Evolutionary conservation across 1,140 invertebrate species (phyloP).

Genomic region (Formica selysi): DNA sequence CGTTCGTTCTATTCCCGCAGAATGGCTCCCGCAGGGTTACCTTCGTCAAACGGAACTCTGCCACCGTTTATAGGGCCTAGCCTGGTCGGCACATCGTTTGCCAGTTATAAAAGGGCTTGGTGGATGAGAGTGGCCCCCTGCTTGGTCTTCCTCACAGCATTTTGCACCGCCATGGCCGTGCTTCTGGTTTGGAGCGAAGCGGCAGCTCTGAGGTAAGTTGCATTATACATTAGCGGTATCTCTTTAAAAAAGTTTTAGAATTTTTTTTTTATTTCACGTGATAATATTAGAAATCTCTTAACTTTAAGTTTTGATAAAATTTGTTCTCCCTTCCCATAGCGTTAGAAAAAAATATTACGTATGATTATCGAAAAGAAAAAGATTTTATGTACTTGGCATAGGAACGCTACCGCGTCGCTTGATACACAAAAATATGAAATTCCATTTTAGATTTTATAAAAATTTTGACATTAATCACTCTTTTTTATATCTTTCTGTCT

Average conservation of each 20-base stretch:
- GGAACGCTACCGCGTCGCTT: no score
- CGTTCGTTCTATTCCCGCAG: conserved; percentile 70
- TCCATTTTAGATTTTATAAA: background rate
- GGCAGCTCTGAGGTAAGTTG: conserved; percentile 78
- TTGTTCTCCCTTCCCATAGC: background rate
- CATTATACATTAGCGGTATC: background rate
- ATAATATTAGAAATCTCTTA: background rate
- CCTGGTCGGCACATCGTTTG: conserved; percentile 48
- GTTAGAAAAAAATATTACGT: background rate
- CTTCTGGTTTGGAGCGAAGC: conserved; percentile 84
- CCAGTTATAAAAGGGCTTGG: conserved; percentile 79
- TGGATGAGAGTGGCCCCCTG: conserved; percentile 81
- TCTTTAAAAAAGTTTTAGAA: no score
- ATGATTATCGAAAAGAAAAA: background rate
- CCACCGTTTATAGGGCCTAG: conserved; percentile 50
- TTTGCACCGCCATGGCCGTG: conserved; percentile 84
- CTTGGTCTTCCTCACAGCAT: conserved; percentile 83
- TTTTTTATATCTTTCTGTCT: no score
- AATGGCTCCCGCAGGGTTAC: conserved; percentile 75
- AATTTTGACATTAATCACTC: background rate
- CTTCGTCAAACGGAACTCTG: conserved; percentile 52
- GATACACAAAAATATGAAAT: background rate
- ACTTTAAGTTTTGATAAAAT: background rate
- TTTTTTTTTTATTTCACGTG: background rate
- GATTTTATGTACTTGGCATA: no score